These are phyloP conservation scores for Lepus townsendii DNA, from an alignment of 2,797 vertebrate species.

Conservation along the genomic window DNA sequence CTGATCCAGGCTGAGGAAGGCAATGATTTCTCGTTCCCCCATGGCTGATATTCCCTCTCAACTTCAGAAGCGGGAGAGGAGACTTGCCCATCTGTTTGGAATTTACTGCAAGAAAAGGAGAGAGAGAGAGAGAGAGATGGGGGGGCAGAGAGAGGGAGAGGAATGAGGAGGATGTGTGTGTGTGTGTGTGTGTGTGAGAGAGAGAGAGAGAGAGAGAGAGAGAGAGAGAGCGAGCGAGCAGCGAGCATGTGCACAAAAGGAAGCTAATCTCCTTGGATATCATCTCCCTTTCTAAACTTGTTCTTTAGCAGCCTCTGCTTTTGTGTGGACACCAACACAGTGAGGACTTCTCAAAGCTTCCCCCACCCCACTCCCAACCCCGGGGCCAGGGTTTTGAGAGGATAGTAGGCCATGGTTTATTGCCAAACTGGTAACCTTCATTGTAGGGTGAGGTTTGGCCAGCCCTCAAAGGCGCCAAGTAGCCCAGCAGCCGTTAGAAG, in stretches of 20 bases:
- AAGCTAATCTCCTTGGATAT: constrained; percentile 46
- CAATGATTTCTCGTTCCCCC: constrained; percentile 73
- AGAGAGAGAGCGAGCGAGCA: background rate
- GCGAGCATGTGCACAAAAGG: background rate
- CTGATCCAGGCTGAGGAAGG: constrained; percentile 67
- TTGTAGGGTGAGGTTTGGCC: constrained; percentile 17
- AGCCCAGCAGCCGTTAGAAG: constrained; percentile 12
- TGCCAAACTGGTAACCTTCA: constrained; percentile 22
- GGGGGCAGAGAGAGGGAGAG: background rate
- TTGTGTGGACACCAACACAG: background rate
- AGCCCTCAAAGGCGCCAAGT: background rate
- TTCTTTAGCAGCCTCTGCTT: background rate
- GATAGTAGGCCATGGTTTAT: background rate
- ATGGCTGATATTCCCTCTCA: constrained; percentile 73
- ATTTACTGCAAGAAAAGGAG: constrained; percentile 84
- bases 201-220: background rate
- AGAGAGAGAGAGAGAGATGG: constrained; percentile 9
- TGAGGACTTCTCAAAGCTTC: constrained; percentile 19
- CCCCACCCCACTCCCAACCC: background rate
- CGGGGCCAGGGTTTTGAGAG: constrained; percentile 50
- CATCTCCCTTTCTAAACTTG: constrained; percentile 3
- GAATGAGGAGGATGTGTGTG: constrained; percentile 18
- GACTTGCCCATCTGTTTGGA: constrained; percentile 86
- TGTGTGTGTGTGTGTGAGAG: background rate
- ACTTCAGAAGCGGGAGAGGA: constrained; percentile 71